Evolutionary conservation across 2,888 invertebrate genomes (phyloP).

Genomic region (Thumatha senex): DNA sequence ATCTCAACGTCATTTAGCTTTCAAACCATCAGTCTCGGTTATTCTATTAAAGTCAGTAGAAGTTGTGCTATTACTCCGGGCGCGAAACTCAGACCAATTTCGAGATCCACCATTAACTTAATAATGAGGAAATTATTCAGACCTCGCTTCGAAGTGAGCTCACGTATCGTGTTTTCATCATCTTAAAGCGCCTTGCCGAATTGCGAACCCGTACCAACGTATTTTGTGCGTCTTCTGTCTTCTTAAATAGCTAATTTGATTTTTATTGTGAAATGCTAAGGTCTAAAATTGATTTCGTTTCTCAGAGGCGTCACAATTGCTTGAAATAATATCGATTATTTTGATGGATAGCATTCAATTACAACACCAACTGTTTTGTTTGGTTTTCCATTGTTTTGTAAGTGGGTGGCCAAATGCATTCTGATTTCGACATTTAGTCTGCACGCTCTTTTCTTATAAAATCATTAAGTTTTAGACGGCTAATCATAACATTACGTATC

Average conservation of each 20-base stretch:
- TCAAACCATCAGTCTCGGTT: constrained; percentile 34
- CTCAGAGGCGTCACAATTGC: constrained; percentile 28
- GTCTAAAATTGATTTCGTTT: constrained; percentile 17
- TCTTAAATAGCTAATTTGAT: constrained; percentile 5
- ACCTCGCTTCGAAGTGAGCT: constrained; percentile 36
- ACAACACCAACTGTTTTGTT: constrained; percentile 46
- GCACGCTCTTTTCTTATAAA: constrained; percentile 1
- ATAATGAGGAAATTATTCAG: constrained; percentile 68
- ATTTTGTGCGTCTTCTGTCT: neutral
- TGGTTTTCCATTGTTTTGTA: constrained; percentile 45
- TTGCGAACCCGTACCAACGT: constrained; percentile 10
- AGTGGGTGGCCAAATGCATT: constrained; percentile 35
- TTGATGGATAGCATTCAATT: constrained; percentile 51
- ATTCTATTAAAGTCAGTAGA: constrained; percentile 39
- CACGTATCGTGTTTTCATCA: constrained; percentile 67
- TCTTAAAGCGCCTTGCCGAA: constrained; percentile 44
- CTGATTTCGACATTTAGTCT: constrained; percentile 35
- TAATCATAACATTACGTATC: neutral
- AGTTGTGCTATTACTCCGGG: constrained; percentile 47
- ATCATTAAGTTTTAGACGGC: neutral
- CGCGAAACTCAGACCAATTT: constrained; percentile 61
- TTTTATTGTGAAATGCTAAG: constrained; percentile 12
- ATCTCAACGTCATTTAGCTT: constrained; percentile 31
- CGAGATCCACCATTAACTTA: constrained; percentile 57
- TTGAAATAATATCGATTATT: constrained; percentile 46